phyloP scores from a whole-genome alignment of 2,797 vertebrate genomes.

The Aselliscus stoliczkanus region DNA sequence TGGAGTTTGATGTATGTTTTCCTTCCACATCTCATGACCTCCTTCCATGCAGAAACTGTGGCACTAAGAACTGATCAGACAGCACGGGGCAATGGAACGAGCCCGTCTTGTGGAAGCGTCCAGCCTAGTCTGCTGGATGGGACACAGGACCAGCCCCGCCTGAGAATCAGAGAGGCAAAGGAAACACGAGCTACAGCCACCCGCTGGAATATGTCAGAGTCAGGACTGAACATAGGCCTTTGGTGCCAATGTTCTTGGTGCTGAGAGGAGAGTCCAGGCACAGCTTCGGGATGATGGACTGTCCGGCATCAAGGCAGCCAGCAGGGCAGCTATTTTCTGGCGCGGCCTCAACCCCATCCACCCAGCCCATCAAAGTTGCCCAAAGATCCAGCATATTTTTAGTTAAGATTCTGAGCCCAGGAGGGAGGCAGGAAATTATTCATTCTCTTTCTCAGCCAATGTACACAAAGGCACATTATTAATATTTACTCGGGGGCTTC shows the following conservation, averaged over 20 bases:
- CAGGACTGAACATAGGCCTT: background rate
- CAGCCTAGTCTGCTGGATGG: background rate
- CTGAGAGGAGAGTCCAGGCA: background rate
- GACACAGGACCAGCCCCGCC: no score
- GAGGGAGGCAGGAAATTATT: slow-evolving; percentile 63
- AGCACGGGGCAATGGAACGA: background rate
- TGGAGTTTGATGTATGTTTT: background rate
- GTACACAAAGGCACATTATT: slow-evolving; percentile 72
- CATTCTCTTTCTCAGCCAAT: slow-evolving; percentile 73
- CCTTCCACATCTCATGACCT: background rate
- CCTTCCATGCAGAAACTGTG: background rate
- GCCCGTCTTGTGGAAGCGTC: accelerated
- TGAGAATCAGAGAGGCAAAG: background rate
- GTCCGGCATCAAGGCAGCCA: background rate
- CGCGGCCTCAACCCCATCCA: background rate
- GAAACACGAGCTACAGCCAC: accelerated
- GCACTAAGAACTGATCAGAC: background rate
- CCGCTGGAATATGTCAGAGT: background rate
- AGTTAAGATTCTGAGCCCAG: slow-evolving; percentile 38
- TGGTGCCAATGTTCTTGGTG: background rate
- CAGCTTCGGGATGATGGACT: background rate
- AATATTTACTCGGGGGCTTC: slow-evolving; percentile 64
- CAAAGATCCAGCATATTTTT: background rate
- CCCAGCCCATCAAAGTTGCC: background rate
- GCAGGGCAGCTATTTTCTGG: background rate